Evolutionary conservation across 2,888 invertebrate genomes (phyloP).

Genomic region (Operophtera brumata): DNA sequence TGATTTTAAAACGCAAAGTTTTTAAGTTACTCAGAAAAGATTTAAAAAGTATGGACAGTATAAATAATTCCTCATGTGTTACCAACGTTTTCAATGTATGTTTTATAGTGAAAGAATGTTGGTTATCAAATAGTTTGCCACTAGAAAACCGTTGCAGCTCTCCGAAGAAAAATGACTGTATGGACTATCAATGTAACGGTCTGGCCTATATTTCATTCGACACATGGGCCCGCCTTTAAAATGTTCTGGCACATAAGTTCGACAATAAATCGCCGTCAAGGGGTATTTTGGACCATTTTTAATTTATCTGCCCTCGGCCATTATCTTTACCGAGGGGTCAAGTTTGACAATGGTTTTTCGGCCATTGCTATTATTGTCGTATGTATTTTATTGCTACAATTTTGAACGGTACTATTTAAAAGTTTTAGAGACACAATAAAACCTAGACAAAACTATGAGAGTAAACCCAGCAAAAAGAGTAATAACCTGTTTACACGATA

Average conservation of each 20-base stretch:
- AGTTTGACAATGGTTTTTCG: constrained; percentile 54
- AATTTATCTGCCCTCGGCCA: constrained; percentile 77
- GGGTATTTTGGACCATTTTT: constrained; percentile 79
- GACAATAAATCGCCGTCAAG: constrained; percentile 63
- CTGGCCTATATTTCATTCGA: constrained; percentile 23
- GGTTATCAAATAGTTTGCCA: not conserved
- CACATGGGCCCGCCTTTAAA: constrained; percentile 44
- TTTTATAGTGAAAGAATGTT: too few species aligned
- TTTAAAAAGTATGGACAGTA: not conserved
- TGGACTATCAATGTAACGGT: constrained; percentile 15
- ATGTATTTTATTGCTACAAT: constrained; percentile 71
- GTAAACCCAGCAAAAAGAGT: too few species aligned
- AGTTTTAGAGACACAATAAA: not conserved
- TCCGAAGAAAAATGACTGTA: constrained; percentile 8
- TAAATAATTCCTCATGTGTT: not conserved
- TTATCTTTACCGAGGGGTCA: constrained; percentile 78
- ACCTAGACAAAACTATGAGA: too few species aligned
- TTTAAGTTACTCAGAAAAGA: not conserved
- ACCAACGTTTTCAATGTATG: too few species aligned
- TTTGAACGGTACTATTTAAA: constrained; percentile 39
- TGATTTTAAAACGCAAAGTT: not conserved
- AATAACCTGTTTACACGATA: too few species aligned
- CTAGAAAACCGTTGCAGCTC: not conserved
- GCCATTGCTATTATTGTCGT: constrained; percentile 55
- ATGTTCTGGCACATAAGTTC: constrained; percentile 43